Base-by-base conservation (phyloP, 2,888 invertebrate species). In the Uloborus plumipes region DNA sequence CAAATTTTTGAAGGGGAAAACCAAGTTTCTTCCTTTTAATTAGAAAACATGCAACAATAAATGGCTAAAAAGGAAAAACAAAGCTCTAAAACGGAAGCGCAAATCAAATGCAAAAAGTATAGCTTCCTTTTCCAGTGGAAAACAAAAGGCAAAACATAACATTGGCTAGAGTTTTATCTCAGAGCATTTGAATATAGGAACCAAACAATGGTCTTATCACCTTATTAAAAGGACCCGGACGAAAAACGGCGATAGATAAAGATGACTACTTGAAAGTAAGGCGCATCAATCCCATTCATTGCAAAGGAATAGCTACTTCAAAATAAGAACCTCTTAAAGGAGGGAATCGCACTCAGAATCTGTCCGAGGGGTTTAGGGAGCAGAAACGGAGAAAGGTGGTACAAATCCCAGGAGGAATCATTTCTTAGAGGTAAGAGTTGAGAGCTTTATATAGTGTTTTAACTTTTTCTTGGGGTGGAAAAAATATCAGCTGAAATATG, bases 81-180 rank as follows among this genome's bases (percentile, higher is more conserved):
- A 14, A 75, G 65, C 39, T 58, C 58, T 55, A 71, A 71, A 71
- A 59, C 55, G 59, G 59, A 15, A 39, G 58, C 58, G 53, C 70
- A 58, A 59, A 75, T 75, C 66, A 65, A 67, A 55, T 22, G 67
- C 49, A 67, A 66, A 75, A 75, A 75, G 59, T 74, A 39, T 64
- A 74, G 59, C 74, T 74, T 75, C 75, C 75, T 75, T 75, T 75
- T 75, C 50, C 64, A 66, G 53, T n/a, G 58, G 22, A 49, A 70
- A 75, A 66, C 66, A 75, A 75, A 75, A 75, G 47, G 61, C 58
- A 55, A 55, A 20, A 20, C n/a, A 65, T 20, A 47, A 49, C 58
- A 20, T 50, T 59, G 75, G 75, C 65, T 58, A 49, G 20, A 75
- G 55, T 67, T 75, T 75, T 75, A 67, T 49, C 47, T 26, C 59